These are phyloP conservation scores for Odontocerum albicorne DNA, from an alignment of 2,888 invertebrate genomes.

Conservation along the genomic window DNA sequence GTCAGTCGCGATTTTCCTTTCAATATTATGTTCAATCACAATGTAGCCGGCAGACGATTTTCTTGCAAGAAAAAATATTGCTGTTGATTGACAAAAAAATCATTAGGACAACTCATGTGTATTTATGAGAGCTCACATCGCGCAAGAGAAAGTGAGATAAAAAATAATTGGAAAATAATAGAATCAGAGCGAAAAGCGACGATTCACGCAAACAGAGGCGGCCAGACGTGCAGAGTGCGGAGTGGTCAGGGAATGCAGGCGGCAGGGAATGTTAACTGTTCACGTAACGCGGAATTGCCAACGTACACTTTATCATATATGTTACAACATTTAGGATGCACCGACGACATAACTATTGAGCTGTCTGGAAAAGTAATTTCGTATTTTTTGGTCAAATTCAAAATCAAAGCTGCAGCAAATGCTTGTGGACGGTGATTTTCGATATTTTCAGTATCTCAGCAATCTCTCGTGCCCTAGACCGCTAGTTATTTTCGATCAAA, in stretches of 20 bases:
- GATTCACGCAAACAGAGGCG: slow-evolving; percentile 18
- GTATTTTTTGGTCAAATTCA: too few species aligned
- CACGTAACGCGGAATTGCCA: too few species aligned
- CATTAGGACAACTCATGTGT: slow-evolving; percentile 17
- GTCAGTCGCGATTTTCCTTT: neutral
- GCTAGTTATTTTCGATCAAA: too few species aligned
- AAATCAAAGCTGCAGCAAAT: too few species aligned
- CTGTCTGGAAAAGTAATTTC: too few species aligned
- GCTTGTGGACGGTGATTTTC: too few species aligned
- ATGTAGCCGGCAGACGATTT: neutral
- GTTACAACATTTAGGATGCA: too few species aligned
- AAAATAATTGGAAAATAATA: slow-evolving; percentile 30
- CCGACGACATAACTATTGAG: too few species aligned
- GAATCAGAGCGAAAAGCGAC: slow-evolving; percentile 28
- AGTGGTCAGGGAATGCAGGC: neutral
- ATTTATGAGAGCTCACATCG: slow-evolving; percentile 27
- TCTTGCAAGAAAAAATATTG: neutral
- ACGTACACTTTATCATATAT: too few species aligned
- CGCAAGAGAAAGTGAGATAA: slow-evolving; percentile 31
- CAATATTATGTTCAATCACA: neutral
- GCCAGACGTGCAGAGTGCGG: neutral
- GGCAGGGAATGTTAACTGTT: too few species aligned
- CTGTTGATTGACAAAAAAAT: neutral
- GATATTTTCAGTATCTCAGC: too few species aligned
- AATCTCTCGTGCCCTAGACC: too few species aligned